Evolutionary conservation across 2,113 vertebrate species (phyloP).

Genomic region (Charadrius vociferus): DNA sequence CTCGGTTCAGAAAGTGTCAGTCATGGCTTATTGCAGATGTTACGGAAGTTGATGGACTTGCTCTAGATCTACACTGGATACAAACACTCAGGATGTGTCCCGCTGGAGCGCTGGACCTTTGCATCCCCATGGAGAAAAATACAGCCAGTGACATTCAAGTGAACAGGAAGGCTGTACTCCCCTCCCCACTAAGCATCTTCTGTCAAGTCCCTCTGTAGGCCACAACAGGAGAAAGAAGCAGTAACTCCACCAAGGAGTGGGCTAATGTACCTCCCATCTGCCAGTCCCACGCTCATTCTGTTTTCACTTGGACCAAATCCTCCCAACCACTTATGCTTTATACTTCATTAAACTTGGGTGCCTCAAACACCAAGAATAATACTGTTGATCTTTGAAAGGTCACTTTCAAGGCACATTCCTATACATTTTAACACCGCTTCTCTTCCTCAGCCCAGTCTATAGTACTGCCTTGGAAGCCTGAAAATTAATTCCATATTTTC

Average conservation of each 20-base stretch:
- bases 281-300: slow-evolving; percentile 12
- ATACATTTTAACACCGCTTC: not conserved
- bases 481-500: slow-evolving; percentile 17
- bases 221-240: not conserved
- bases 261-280: not conserved
- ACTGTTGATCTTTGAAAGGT: not conserved
- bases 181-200: not conserved
- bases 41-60: not conserved
- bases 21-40: not conserved
- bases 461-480: not conserved
- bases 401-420: not conserved
- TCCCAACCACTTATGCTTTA: not conserved
- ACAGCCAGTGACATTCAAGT: not conserved
- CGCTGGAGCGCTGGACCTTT: rapidly evolving
- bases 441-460: not conserved
- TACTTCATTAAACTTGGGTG: not conserved
- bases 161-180: not conserved
- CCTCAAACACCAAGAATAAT: not conserved
- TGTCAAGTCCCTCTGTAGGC: not conserved
- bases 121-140: not conserved
- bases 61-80: not conserved
- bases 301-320: slow-evolving; percentile 29
- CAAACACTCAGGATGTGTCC: not conserved
- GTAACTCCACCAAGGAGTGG: not conserved
- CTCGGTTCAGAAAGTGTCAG: not conserved